A percentile compares a stretch with the other conserved stretches of the same genome.
phyloP scores from a whole-genome alignment of 2,797 vertebrate genomes.

The Danio albolineatus region DNA sequence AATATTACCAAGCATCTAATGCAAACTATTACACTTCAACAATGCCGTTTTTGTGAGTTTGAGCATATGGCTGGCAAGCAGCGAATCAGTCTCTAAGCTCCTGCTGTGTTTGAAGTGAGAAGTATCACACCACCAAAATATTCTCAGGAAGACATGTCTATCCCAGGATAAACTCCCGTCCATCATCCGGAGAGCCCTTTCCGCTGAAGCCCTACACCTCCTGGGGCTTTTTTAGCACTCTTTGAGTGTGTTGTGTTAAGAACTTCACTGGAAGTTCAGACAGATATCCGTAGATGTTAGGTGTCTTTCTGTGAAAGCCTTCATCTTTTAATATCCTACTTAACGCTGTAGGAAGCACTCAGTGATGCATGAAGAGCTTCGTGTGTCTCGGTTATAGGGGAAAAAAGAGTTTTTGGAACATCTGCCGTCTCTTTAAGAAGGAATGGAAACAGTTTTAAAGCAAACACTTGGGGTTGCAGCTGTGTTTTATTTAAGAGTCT shows the following conservation, averaged over 20 bases:
- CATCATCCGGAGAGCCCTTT: conserved; percentile 31
- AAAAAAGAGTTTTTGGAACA: conserved; percentile 25
- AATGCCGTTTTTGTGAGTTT: background rate
- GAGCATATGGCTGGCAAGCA: background rate
- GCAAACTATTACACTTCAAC: background rate
- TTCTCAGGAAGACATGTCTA: conserved; percentile 13
- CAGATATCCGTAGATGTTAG: background rate
- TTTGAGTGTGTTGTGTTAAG: background rate
- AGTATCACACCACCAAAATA: conserved; percentile 16
- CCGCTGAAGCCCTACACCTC: background rate
- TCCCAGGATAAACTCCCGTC: conserved; percentile 32
- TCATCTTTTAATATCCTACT: conserved; percentile 57
- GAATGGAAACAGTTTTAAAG: conserved; percentile 41
- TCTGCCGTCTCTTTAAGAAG: conserved; percentile 30
- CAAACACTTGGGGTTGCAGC: conserved; percentile 32
- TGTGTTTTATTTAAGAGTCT: conserved; percentile 39
- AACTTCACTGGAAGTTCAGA: background rate
- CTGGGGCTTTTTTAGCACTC: conserved; percentile 7
- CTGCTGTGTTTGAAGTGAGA: conserved; percentile 21
- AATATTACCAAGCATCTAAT: background rate
- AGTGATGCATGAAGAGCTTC: conserved; percentile 52
- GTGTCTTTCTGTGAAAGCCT: conserved; percentile 5
- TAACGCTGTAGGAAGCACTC: conserved; percentile 48
- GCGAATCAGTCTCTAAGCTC: conserved; percentile 8
- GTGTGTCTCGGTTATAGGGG: background rate